Evolutionary conservation across 1,140 invertebrate genomes (phyloP), one percentile per base, ranked within the genome.

Genomic region (Trichonephila clavipes): DNA sequence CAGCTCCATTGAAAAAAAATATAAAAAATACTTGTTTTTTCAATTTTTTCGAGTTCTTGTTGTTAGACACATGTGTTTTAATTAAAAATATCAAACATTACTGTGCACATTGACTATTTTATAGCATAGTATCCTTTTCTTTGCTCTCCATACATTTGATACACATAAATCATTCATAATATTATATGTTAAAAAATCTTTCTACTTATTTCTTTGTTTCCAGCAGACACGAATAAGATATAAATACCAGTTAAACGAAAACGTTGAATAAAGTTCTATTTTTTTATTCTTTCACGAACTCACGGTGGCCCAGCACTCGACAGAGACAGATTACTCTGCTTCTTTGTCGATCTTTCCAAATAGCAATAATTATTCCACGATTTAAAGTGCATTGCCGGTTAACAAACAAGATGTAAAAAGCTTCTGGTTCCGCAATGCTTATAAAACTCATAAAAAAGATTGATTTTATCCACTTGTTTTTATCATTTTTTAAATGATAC

Each of bases 331-430:
- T 77, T 77, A 28, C 72, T 34, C 12, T 51, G 24, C n/a, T 24
- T 24, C 18, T 34, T 40, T 77, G 69, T 12, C 66, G 72, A 77
- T 40, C 10, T 77, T 34, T 40, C 34, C 72, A 77, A 77, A 34
- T 28, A 40, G 72, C 34, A 77, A 77, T 77, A 34, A 77, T 77
- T 77, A 77, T 77, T 77, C 72, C n/a, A 28, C 34, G 72, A 77
- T 24, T 51, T 51, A 12, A 51, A 51, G 51, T n/a, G 24, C 24
- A 69, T 28, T 69, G 66, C 66, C 66, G 2, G 10, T n/a, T 69
- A 69, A 69, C 66, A 24, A 40, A 69, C 66, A 28, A 6, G n/a
- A 69, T 2, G 28, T 77, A 18, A 51, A 51, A 77, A 18, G 72
- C 72, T 77, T 34, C 72, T 77, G 72, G 72, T 77, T 77, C 34